A percentile compares a stretch with the other conserved stretches of the same genome.
These are phyloP conservation scores for Xenopus laevis DNA, from an alignment of 2,113 vertebrate genomes.

Conservation along the genomic window DNA sequence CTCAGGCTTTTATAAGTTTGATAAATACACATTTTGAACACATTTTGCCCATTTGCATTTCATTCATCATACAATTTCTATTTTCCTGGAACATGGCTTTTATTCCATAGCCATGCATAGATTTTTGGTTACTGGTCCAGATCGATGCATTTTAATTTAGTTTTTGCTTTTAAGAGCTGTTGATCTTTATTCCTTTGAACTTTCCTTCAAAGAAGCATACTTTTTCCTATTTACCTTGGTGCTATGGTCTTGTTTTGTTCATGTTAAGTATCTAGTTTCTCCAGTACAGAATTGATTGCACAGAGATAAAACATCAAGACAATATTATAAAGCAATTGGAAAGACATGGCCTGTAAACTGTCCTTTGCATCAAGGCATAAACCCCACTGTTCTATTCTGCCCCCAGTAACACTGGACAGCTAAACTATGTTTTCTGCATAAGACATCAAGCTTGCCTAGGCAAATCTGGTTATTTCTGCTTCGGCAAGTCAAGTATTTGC, in stretches of 20 bases:
- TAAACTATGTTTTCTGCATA: no score
- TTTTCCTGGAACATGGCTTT: not conserved
- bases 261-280: constrained; percentile 7
- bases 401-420: not conserved
- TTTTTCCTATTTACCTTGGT: not conserved
- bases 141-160: constrained; percentile 10
- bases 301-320: not conserved
- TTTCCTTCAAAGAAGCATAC: not conserved
- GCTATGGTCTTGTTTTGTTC: not conserved
- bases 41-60: not conserved
- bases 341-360: not conserved
- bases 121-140: not conserved
- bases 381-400: not conserved
- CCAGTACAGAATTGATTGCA: not conserved
- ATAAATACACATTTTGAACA: not conserved
- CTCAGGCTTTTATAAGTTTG: not conserved
- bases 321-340: not conserved
- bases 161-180: constrained; percentile 3
- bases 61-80: not conserved
- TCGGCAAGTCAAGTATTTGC: no score
- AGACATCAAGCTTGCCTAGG: no score
- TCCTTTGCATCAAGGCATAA: not conserved
- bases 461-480: no score
- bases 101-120: not conserved
- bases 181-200: constrained; percentile 12